Evolutionary conservation across 2,113 vertebrate genomes (phyloP).

Genomic region (Scomber scombrus): DNA sequence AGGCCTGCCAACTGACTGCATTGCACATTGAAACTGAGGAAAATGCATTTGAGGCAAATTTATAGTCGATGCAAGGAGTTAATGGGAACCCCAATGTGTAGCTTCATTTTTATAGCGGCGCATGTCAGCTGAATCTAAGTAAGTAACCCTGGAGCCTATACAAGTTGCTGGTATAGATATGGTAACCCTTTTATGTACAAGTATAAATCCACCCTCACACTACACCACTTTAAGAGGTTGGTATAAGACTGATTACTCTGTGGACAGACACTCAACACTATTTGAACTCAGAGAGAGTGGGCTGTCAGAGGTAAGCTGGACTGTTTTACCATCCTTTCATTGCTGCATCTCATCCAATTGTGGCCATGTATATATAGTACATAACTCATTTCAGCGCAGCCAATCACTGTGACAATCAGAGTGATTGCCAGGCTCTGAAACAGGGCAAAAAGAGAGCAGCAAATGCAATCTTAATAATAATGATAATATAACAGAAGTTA

Average conservation of each 20-base stretch:
- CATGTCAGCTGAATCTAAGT: too few relatives aligned
- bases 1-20: too few relatives aligned
- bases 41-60: too few relatives aligned
- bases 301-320: not conserved
- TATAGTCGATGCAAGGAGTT: too few relatives aligned
- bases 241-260: not conserved
- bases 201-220: too few relatives aligned
- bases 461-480: not conserved
- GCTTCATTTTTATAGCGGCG: too few relatives aligned
- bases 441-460: not conserved
- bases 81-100: too few relatives aligned
- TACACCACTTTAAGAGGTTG: too few relatives aligned
- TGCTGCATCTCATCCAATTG: not conserved
- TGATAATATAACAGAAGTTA: not conserved
- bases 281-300: not conserved
- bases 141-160: too few relatives aligned
- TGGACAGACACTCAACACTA: not conserved
- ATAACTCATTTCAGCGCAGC: not conserved
- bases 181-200: too few relatives aligned
- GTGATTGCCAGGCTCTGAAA: not conserved
- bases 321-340: not conserved
- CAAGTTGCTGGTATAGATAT: too few relatives aligned
- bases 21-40: too few relatives aligned
- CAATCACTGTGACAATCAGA: not conserved
- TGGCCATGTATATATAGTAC: not conserved